Base-by-base conservation (phyloP, 2,888 invertebrate species). In the Drosophila recens region DNA sequence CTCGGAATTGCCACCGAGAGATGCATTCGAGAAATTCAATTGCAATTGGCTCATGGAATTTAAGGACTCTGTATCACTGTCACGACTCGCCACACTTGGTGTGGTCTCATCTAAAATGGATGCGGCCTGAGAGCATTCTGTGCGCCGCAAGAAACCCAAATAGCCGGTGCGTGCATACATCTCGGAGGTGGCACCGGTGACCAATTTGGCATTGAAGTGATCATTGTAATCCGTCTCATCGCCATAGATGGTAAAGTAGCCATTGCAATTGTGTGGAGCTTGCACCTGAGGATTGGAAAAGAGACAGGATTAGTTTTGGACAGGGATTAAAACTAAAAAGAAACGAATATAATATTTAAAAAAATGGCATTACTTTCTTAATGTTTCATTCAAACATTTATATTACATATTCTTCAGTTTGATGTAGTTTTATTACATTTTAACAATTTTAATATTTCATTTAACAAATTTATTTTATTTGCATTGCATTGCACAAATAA, bases 201-300 rank as follows among this genome's bases (percentile, higher is more conserved):
- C 99, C 67, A 99, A 94, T 82, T 97, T 96, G 13, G 99, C 98
- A 93, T 97, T 98, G 92, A 99, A 99, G 91, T 99, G 99, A 92
- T 99, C 99, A 57, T 96, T 97, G 89, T 97, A 97, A 89, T 97
- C 97, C 75, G 96, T 96, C 90, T 98, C 98, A 90, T 99, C 99
- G 0, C 98, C 99, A 90, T 98, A 99, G 79, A 99, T 98, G 1
- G 98, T 98, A 92, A 98, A 99, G 92, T 99, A 99, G 1, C 99
- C 99, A 91, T 97, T 98, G 0, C 99, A 98, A 91, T 97, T 99
- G 93, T 99, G 99, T 1, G 97, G 96, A 65, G 98, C 97, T 92
- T 98, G 98, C 9, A 93, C 93, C 93, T 93, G 4, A 0, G 1
- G 8, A n/a, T 15, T 23, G 4, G 0, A 43, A 11, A 30, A 30